Evolutionary conservation across 2,888 invertebrate genomes (phyloP).

Genomic region (Parelbella ahira): DNA sequence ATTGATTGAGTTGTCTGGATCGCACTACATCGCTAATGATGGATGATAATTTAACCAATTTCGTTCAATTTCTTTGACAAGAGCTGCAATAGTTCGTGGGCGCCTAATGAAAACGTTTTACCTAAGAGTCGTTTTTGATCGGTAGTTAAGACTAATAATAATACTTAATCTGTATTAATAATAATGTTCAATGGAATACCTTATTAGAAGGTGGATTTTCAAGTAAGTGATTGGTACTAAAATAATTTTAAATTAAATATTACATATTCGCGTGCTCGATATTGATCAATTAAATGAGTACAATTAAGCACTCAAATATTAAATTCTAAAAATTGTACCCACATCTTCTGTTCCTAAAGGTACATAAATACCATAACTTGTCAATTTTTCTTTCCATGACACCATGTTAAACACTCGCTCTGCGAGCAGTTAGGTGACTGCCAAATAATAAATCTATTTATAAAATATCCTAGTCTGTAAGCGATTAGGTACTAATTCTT

Average conservation of each 20-base stretch:
- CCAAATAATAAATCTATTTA: constrained; percentile 71
- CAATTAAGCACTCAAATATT: neutral
- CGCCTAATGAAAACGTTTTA: constrained; percentile 12
- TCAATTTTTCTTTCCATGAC: constrained; percentile 59
- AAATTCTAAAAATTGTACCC: neutral
- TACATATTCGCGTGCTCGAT: constrained; percentile 5
- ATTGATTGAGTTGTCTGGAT: constrained; percentile 1
- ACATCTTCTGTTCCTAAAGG: constrained; percentile 13
- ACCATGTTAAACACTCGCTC: constrained; percentile 27
- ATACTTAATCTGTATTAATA: constrained; percentile 17
- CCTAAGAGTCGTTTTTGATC: constrained; percentile 19
- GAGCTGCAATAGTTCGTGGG: constrained; percentile 5
- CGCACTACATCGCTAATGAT: neutral
- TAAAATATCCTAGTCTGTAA: constrained; percentile 67
- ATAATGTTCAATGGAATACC: constrained; percentile 9
- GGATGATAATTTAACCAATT: constrained; percentile 7
- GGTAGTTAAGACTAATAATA: constrained; percentile 18
- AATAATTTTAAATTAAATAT: constrained; percentile 8
- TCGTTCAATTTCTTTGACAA: constrained; percentile 1
- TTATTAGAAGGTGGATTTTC: constrained; percentile 15
- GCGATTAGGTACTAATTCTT: constrained; percentile 47
- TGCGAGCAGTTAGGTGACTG: constrained; percentile 69
- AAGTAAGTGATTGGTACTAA: constrained; percentile 14
- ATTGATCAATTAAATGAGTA: constrained; percentile 17
- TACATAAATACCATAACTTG: constrained; percentile 27